Evolutionary conservation across 2,113 vertebrate species (phyloP).

Genomic region (Labeo catla): DNA sequence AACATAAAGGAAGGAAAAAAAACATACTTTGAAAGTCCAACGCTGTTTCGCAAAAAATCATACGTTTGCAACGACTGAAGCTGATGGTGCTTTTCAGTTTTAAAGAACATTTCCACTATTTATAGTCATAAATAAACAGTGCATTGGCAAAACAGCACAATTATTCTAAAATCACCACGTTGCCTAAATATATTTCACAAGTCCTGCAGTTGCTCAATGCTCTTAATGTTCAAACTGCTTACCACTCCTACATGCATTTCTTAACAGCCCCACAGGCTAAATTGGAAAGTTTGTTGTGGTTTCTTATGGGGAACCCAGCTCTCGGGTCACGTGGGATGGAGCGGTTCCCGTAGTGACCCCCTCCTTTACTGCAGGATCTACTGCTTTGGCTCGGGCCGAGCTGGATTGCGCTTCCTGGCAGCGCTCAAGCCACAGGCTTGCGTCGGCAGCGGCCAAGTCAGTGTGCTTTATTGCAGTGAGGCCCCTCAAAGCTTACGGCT

Average conservation of each 20-base stretch:
- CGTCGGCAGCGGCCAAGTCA: conserved; percentile 58
- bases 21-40: not conserved
- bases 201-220: not conserved
- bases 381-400: conserved; percentile 39
- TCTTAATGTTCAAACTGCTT: conserved; percentile 7
- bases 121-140: not conserved
- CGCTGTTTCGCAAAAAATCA: not conserved
- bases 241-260: not conserved
- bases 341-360: conserved; percentile 20
- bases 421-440: conserved; percentile 52
- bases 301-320: conserved; percentile 37
- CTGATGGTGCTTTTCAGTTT: not conserved
- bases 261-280: not conserved
- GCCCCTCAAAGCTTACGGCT: conserved; percentile 57
- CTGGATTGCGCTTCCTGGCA: conserved; percentile 55
- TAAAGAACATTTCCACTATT: not conserved
- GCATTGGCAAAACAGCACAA: not conserved
- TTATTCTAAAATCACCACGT: not conserved
- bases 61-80: not conserved
- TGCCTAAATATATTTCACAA: conserved; percentile 15
- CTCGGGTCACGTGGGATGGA: conserved; percentile 19
- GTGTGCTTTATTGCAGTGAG: conserved; percentile 63
- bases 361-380: conserved; percentile 35
- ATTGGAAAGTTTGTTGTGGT: conserved; percentile 40
- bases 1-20: too few species aligned